A percentile compares a stretch with the other conserved stretches of the same genome.
These are phyloP conservation scores for Amyelois transitella DNA, from an alignment of 1,140 invertebrate species.

Conservation along the genomic window DNA sequence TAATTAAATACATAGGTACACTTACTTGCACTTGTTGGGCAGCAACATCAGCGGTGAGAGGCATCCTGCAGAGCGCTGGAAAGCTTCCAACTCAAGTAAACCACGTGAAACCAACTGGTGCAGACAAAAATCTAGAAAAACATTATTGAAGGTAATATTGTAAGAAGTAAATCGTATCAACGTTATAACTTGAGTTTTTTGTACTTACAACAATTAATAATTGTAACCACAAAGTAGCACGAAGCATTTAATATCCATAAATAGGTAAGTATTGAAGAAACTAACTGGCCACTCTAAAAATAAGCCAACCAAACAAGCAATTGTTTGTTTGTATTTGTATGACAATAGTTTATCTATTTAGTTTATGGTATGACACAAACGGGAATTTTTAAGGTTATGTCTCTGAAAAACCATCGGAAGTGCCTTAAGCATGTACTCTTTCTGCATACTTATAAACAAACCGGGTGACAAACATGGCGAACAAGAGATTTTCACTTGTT, in stretches of 20 bases:
- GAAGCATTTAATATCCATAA: neutral
- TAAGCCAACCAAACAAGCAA: too few species aligned
- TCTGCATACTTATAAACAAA: too few species aligned
- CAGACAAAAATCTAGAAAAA: conserved; percentile 39
- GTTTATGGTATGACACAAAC: too few species aligned
- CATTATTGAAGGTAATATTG: neutral
- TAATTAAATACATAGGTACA: neutral
- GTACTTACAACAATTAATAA: neutral
- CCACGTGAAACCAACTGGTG: conserved; percentile 42
- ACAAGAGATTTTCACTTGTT: too few species aligned
- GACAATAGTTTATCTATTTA: too few species aligned
- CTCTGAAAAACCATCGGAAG: too few species aligned
- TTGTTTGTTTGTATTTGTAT: too few species aligned
- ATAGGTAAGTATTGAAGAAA: neutral
- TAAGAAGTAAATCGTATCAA: neutral
- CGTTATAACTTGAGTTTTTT: neutral
- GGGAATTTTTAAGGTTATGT: too few species aligned
- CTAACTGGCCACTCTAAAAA: too few species aligned
- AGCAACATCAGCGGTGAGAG: conserved; percentile 84
- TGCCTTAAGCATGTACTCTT: too few species aligned
- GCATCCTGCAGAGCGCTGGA: conserved; percentile 72
- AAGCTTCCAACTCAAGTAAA: conserved; percentile 43
- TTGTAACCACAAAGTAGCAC: neutral
- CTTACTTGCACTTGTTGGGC: conserved; percentile 83
- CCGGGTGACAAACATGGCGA: too few species aligned